These are phyloP conservation scores for Sphenodon punctatus DNA, from an alignment of 2,797 vertebrate species.

Conservation along the genomic window DNA sequence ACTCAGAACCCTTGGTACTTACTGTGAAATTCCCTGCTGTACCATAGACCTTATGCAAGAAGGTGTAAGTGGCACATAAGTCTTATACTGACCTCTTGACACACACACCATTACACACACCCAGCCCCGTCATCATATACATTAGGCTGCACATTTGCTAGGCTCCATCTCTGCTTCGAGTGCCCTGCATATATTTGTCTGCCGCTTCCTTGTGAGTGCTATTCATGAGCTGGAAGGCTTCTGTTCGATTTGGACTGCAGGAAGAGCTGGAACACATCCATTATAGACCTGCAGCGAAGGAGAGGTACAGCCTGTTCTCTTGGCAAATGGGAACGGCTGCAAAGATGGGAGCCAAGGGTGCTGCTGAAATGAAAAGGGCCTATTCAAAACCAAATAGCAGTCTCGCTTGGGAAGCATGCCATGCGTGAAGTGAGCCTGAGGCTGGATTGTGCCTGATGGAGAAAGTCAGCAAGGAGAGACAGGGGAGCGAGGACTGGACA, in stretches of 20 bases:
- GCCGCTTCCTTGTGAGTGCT: neutral
- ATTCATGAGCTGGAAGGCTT: neutral
- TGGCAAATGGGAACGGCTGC: neutral
- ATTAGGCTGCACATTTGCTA: rapidly evolving
- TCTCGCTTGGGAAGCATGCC: neutral
- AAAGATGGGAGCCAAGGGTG: neutral
- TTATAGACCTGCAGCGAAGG: neutral
- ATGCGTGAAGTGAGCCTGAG: neutral
- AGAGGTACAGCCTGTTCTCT: neutral
- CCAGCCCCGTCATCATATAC: neutral
- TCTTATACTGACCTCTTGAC: neutral
- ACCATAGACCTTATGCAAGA: neutral
- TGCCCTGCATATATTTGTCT: neutral
- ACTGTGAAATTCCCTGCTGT: too few species aligned
- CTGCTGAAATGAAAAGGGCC: neutral
- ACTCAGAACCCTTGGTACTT: too few species aligned
- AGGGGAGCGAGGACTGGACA: neutral
- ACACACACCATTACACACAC: neutral
- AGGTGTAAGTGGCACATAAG: rapidly evolving
- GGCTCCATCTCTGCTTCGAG: neutral
- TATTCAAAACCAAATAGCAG: neutral
- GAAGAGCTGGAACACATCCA: neutral
- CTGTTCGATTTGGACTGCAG: neutral
- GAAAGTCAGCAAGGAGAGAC: neutral
- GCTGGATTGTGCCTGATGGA: neutral